Conservation (phyloP, 64 coral and sea anemone genomes). For the Montipora cactus region DNA sequence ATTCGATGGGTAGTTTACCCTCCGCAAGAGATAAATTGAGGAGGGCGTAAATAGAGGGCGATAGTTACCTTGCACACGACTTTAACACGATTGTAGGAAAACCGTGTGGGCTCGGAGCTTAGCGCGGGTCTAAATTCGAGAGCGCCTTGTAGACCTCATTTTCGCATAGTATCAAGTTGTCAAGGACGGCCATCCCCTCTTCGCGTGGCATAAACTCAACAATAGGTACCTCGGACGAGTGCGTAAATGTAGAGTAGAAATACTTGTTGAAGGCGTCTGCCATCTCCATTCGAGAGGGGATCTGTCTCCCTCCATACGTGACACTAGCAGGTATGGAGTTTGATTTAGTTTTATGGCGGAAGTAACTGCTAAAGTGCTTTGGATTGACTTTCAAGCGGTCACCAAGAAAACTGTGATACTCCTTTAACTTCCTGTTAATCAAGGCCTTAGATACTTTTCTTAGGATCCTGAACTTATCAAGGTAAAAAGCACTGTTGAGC, state of each 20-base stretch:
- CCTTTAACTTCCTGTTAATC: too few species aligned
- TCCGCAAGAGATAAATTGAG: too few species aligned
- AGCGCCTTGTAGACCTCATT: neutral
- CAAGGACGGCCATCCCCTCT: neutral
- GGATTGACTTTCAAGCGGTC: too few species aligned
- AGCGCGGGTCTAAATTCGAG: neutral
- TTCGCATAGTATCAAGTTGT: neutral
- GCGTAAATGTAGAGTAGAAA: neutral
- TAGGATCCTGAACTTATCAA: too few species aligned
- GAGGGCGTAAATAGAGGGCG: too few species aligned
- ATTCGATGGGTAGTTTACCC: too few species aligned
- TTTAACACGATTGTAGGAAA: neutral
- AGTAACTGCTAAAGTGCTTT: conserved; percentile 19
- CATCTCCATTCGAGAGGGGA: neutral
- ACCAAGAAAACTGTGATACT: too few species aligned
- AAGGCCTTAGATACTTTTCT: too few species aligned
- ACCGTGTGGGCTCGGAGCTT: neutral
- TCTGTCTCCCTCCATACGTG: neutral
- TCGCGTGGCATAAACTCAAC: neutral
- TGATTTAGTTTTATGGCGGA: conserved; percentile 24
- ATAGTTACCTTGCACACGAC: too few species aligned
- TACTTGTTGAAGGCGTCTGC: conserved; percentile 19
- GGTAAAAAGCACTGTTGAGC: too few species aligned
- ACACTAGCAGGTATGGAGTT: conserved; percentile 27
- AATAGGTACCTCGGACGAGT: neutral